Evolutionary conservation across 2,113 vertebrate species (phyloP), one percentile per base, ranked within the genome.

Genomic region (Dasyornis broadbenti): DNA sequence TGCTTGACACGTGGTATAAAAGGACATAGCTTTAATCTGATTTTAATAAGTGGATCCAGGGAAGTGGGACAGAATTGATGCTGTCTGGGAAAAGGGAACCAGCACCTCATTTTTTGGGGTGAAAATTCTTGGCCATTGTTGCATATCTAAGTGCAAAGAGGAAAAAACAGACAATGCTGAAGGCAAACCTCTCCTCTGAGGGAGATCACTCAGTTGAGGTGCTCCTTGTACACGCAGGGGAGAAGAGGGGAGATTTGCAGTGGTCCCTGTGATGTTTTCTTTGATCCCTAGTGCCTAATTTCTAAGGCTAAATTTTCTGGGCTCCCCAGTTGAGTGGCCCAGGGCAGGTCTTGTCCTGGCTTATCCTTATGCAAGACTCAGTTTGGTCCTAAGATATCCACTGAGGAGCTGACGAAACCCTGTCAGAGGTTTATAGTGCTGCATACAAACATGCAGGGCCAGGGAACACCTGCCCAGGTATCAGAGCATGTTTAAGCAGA

Each of bases 391-490:
- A 35, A 64, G 37, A 31, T 18, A 59, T 7, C 24, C 14, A 23
- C 15, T 17, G 42, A 70, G 44, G 44, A 68, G 30, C 19, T 52
- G 33, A 24, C 4, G 71, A 65, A 85, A 61, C 13, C 8, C 20
- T 39, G 4, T 35, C 23, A 44, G 56, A 53, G n/a, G 15, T 28
- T 59, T 66, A 31, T 23, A 30, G 12, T 54, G 56, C 49, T 49
- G 24, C 40, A 87, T 53, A 53, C 0, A 1, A 79, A 50, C 10
- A 15, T 0, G 0, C 20, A 56, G 61, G 76, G 21, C 27, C 52
- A 26, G 68, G 4, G 27, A 50, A 68, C 31, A 47, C 8, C 39
- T 70, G 30, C 22, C 52, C 40, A n/a, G 33, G 28, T 24, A 39
- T 7, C 61, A n/a, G 52, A 31, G 22, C 28, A 33, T 1, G 8